Base-by-base conservation (phyloP, 1,140 invertebrate species). In the Drosophila biarmipes region DNA sequence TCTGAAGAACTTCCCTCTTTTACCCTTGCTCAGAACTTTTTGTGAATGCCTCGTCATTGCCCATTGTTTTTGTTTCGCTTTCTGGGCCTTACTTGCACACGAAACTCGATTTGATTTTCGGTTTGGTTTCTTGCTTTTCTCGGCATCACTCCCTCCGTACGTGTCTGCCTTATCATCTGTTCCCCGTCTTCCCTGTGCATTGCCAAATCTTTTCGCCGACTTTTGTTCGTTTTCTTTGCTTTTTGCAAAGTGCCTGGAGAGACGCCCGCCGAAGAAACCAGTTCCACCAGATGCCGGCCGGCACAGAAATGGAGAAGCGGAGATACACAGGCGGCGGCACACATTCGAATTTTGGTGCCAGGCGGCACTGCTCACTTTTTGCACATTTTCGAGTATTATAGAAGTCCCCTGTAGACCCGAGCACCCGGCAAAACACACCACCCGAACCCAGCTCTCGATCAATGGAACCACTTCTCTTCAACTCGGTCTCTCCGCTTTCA, bases 261-360 rank as follows among this genome's bases (percentile, higher is more conserved):
- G 45, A 38, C 51, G 67, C 49, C 38, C 54, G 34, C 51, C 24
- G 42, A 24, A 52, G 64, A 87, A 86, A 89, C 84, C 84, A 89
- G 84, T 89, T 89, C 76, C 76, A 84, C 84, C 82, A 87, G 82
- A 87, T 89, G 84, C 84, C 84, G 84, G 84, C 84, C 84, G 84
- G 84, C 84, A 85, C 62, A 67, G 59, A 75, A 62, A 31, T 40
- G 31, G 35, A 29, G 57, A 62, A 15, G 19, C n/a, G 31, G 15
- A 61, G 40, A 67, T 52, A 37, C 24, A 61, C 48, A 67, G 57
- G 29, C 62, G 40, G 29, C 63, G 63, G 38, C 64, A 73, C 49
- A 73, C 63, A 73, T 84, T 87, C 77, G 54, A 27, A 27, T 45
- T 66, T 77, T 67, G 72, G 63, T 61, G 38, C 37, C 67, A 57